Evolutionary conservation across 53 echinoderm and acorn worm genomes (phyloP).

Genomic region (Antedon mediterranea): DNA sequence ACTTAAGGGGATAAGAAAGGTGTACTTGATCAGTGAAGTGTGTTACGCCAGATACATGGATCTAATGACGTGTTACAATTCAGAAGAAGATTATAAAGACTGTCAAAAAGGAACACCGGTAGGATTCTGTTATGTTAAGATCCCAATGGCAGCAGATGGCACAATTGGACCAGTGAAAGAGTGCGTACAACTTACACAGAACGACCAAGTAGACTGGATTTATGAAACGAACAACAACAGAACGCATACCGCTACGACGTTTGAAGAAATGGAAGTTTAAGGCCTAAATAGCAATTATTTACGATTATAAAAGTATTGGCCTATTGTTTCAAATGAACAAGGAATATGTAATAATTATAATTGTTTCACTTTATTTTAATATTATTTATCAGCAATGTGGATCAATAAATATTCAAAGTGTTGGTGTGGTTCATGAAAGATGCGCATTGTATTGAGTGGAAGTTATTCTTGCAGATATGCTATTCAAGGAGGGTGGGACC

Average conservation of each 20-base stretch:
- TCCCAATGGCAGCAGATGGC: background rate
- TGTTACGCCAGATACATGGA: background rate
- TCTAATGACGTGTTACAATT: background rate
- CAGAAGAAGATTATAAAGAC: background rate
- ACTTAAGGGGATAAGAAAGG: background rate
- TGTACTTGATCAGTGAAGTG: background rate
- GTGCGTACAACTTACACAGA: background rate
- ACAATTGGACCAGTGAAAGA: background rate
- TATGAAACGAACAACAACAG: background rate
- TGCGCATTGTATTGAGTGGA: too few species aligned
- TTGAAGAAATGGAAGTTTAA: background rate
- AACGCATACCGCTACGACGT: too few species aligned
- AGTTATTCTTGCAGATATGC: too few species aligned
- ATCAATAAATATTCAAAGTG: too few species aligned
- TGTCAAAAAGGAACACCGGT: background rate
- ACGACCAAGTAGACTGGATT: background rate
- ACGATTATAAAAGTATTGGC: too few species aligned
- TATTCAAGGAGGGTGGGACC: too few species aligned
- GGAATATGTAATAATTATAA: too few species aligned
- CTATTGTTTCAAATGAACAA: too few species aligned
- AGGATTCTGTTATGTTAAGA: background rate
- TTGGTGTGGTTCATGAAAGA: too few species aligned
- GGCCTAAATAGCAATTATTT: too few species aligned
- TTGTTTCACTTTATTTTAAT: too few species aligned
- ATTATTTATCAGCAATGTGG: too few species aligned